phyloP scores from a whole-genome alignment of 2,888 invertebrate genomes.

The Thecocarcelia acutangulata region DNA sequence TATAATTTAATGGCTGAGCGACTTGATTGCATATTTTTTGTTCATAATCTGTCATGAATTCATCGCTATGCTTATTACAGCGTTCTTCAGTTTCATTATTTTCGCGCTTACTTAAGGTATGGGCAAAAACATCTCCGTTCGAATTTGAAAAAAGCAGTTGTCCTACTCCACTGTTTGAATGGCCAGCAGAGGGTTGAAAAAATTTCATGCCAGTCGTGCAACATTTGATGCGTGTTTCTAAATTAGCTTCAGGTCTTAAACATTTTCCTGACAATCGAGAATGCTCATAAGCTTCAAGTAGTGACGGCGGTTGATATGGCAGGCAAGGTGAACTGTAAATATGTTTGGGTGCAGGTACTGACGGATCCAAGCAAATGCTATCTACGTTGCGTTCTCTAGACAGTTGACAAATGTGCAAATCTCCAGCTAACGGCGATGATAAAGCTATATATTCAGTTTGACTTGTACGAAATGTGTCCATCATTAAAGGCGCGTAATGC shows the following conservation, averaged over 20 bases:
- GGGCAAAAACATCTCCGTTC: conserved; percentile 76
- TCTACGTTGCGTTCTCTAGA: conserved; percentile 43
- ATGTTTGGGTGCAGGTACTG: conserved; percentile 36
- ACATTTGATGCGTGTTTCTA: conserved; percentile 73
- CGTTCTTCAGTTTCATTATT: conserved; percentile 60
- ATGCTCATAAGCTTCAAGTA: conserved; percentile 73
- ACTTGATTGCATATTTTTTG: conserved; percentile 67
- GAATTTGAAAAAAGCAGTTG: conserved; percentile 76
- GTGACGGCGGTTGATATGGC: conserved; percentile 75
- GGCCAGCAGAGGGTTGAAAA: conserved; percentile 36
- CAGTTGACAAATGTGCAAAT: conserved; percentile 77
- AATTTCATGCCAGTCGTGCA: conserved; percentile 77
- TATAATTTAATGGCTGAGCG: conserved; percentile 70
- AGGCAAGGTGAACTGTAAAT: conserved; percentile 72
- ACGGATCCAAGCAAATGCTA: neutral
- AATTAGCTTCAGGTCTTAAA: conserved; percentile 73
- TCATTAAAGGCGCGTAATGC: conserved; percentile 74
- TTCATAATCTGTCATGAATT: conserved; percentile 72
- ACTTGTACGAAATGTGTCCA: conserved; percentile 72
- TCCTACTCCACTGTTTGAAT: conserved; percentile 70
- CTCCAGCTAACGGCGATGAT: conserved; percentile 73
- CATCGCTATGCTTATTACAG: conserved; percentile 70
- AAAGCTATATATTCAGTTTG: conserved; percentile 75
- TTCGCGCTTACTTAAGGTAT: conserved; percentile 66
- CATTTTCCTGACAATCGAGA: conserved; percentile 72